Evolutionary conservation across 2,797 vertebrate species (phyloP).

Genomic region (Alcedo atthis): DNA sequence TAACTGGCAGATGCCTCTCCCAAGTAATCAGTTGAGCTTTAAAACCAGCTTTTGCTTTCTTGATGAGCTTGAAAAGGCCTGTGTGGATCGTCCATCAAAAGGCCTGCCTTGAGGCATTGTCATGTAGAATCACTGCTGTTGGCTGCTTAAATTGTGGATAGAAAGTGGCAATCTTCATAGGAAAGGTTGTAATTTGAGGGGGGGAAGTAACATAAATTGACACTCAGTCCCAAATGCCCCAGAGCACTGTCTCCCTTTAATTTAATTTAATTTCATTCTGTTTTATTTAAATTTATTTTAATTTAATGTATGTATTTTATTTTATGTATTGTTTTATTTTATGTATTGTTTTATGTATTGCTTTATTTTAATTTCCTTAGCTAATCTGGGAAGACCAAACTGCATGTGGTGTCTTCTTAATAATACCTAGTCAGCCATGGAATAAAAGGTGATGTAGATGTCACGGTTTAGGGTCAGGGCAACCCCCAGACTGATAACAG

Average conservation of each 20-base stretch:
- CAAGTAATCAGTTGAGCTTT: constrained; percentile 13
- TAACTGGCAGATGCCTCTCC: constrained; percentile 49
- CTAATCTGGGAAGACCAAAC: neutral
- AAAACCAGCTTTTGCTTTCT: neutral
- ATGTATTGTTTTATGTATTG: too few relatives aligned
- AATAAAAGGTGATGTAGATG: neutral
- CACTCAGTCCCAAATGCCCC: neutral
- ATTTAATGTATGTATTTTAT: too few relatives aligned
- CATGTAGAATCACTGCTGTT: constrained; percentile 43
- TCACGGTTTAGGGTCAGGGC: too few relatives aligned
- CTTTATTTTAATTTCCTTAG: neutral
- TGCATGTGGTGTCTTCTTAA: neutral
- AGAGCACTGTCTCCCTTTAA: accelerated
- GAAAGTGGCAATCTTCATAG: neutral
- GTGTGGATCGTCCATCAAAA: neutral
- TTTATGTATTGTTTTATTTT: accelerated
- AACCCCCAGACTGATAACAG: too few relatives aligned
- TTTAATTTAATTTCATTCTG: too few relatives aligned
- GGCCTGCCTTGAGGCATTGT: constrained; percentile 47
- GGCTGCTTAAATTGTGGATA: neutral
- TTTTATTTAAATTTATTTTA: too few relatives aligned
- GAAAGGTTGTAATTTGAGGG: neutral
- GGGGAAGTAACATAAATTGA: neutral
- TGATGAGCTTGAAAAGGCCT: constrained; percentile 36
- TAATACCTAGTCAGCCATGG: neutral